Evolutionary conservation across 2,888 invertebrate genomes (phyloP).

Genomic region (Muscina levida): DNA sequence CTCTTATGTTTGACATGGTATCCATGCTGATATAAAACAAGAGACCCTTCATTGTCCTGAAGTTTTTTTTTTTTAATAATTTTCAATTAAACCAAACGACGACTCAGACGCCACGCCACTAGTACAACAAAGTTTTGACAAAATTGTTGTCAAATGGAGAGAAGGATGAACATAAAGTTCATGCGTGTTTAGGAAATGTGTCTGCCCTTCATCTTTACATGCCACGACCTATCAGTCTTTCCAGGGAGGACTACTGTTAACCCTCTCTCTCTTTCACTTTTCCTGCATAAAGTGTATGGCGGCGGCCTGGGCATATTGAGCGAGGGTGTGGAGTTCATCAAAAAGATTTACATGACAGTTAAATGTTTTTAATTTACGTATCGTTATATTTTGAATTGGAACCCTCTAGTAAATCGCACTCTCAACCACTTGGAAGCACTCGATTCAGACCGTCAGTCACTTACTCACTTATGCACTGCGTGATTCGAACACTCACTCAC

Average conservation of each 20-base stretch:
- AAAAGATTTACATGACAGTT: slow-evolving; percentile 65
- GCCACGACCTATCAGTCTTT: background rate
- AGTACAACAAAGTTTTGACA: slow-evolving; percentile 21
- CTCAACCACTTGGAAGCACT: slow-evolving; percentile 16
- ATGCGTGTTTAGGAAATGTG: slow-evolving; percentile 33
- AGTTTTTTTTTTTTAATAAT: slow-evolving; percentile 62
- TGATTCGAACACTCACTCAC: slow-evolving; percentile 22
- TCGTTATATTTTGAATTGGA: slow-evolving; percentile 43
- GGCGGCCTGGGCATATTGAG: no score
- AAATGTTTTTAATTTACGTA: slow-evolving; percentile 66
- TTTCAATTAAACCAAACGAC: slow-evolving; percentile 62
- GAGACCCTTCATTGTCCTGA: slow-evolving; percentile 33
- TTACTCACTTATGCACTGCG: background rate
- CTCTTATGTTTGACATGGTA: slow-evolving; percentile 59
- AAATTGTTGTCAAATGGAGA: slow-evolving; percentile 41
- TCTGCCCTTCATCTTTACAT: slow-evolving; percentile 11
- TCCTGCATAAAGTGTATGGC: background rate
- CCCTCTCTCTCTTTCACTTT: slow-evolving; percentile 1
- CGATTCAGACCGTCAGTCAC: background rate
- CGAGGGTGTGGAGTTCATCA: slow-evolving; percentile 60
- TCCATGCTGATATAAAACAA: slow-evolving; percentile 42
- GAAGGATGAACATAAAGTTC: slow-evolving; percentile 13
- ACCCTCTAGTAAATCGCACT: slow-evolving; percentile 15
- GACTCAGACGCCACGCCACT: background rate
- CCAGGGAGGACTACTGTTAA: background rate